Base-by-base conservation (phyloP, 2,113 vertebrate genomes). In the Pachycephala philippinensis region DNA sequence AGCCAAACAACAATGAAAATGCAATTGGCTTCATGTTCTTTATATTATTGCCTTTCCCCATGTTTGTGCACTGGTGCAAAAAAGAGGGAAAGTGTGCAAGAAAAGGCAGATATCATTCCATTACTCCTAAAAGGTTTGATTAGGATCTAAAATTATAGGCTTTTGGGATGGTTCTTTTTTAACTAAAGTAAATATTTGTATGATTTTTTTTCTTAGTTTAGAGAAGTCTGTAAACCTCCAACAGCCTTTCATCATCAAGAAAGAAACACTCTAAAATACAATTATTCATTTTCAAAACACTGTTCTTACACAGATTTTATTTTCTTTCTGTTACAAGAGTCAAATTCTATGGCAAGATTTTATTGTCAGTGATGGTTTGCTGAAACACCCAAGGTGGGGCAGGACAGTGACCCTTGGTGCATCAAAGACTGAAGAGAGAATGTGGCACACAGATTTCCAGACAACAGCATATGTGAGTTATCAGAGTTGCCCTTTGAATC, bases 111-210 rank as follows among this genome's bases (percentile, higher is more conserved):
- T n/a, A 17, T 33, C 11, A 47, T 47, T 74, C 11, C 4, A 13
- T 53, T 63, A 42, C 15, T 60, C n/a, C 13, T 74, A 26, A 77
- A 83, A 84, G 3, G 19, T 28, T 60, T 49, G 33, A 33, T 3
- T 37, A 1, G 27, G 10, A 40, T 61, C 31, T 71, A 61, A 54
- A 88, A 65, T 24, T 8, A 69, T 2, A 39, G 4, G 2, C 1
- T 49, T 40, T 13, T 40, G 3, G 2, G 15, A 17, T 74, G n/a
- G 4, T 3, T 27, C 0, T 4, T 11, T 54, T 21, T n/a, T 9
- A 33, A 52, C 7, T 27, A 23, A 59, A 54, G 2, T 27, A 68
- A 68, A 22, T 45, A 74, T 45, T 27, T 31, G 13, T 44, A 15
- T 1, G 1, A 16, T 54, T 50, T 44, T 74, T 72, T 66, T 15